These are phyloP conservation scores for Bradypodion pumilum DNA, from an alignment of 2,797 vertebrate genomes.

Conservation along the genomic window DNA sequence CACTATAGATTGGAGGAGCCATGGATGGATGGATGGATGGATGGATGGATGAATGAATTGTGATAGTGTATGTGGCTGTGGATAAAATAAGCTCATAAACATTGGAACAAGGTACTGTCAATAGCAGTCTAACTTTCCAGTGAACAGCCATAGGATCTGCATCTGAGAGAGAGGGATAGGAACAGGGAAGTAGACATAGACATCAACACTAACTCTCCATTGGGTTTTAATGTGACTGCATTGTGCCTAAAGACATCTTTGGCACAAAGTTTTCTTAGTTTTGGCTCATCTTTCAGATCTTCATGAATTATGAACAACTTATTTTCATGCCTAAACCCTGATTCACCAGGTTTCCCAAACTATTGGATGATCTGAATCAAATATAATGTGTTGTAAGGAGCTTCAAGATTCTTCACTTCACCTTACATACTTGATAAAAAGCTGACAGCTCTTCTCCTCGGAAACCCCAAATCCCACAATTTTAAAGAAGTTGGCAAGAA, in stretches of 20 bases:
- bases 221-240: neutral
- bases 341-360: constrained; percentile 70
- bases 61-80: constrained; percentile 8
- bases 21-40: neutral
- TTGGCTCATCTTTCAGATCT: constrained; percentile 84
- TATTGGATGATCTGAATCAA: neutral
- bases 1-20: constrained; percentile 9
- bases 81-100: neutral
- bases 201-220: neutral
- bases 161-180: neutral
- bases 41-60: too few species aligned
- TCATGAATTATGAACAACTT: constrained; percentile 92
- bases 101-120: constrained; percentile 2
- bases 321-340: constrained; percentile 86
- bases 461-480: neutral
- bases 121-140: neutral
- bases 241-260: constrained; percentile 37
- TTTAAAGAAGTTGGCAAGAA: neutral
- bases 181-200: neutral
- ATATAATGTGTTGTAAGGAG: constrained; percentile 27
- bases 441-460: neutral
- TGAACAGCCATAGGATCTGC: neutral
- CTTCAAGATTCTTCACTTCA: constrained; percentile 46
- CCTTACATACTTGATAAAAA: neutral
- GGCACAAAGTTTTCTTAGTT: constrained; percentile 57